Conservation (phyloP, 2,888 invertebrate genomes). For the Lasioglossum calceatum region DNA sequence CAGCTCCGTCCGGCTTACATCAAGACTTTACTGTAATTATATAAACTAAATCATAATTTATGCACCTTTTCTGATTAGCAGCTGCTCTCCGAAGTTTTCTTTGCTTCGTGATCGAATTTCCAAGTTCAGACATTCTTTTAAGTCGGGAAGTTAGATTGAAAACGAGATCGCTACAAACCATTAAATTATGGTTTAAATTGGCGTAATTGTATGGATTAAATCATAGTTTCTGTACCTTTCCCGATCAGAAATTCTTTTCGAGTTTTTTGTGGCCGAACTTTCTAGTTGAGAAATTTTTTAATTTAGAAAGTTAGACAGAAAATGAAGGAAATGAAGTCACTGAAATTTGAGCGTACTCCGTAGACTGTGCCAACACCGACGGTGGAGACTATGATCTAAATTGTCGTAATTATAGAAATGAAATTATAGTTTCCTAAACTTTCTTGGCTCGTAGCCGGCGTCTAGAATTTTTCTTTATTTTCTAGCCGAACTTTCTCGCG, state of each 20-base stretch:
- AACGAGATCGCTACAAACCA: no score
- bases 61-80: no score
- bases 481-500: neutral
- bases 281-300: neutral
- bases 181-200: no score
- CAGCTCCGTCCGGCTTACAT: no score
- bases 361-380: neutral
- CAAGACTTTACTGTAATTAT: no score
- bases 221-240: neutral
- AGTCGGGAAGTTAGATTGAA: no score
- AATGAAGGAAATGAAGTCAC: neutral
- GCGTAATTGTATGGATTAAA: neutral
- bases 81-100: no score
- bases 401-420: neutral
- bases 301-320: neutral
- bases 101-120: no score
- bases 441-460: neutral
- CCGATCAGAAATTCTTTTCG: neutral
- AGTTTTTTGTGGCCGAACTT: neutral
- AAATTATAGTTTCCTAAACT: constrained; percentile 6
- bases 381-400: neutral
- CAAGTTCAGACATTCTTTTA: no score
- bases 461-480: neutral
- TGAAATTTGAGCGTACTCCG: neutral
- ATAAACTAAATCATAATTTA: no score